phyloP scores from a whole-genome alignment of 1,140 invertebrate genomes.

The Panulirus ornatus region DNA sequence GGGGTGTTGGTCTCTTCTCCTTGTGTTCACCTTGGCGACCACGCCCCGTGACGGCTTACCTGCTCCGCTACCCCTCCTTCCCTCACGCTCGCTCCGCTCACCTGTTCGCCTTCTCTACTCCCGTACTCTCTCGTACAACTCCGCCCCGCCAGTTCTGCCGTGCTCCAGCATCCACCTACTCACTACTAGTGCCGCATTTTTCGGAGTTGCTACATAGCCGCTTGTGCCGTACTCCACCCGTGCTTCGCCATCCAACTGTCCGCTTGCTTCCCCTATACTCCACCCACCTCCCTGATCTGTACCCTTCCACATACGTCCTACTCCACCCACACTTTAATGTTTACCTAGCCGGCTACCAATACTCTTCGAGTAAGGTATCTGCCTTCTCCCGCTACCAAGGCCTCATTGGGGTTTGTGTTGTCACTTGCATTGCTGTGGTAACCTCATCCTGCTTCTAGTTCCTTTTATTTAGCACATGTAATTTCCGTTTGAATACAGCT shows the following conservation, averaged over 20 bases:
- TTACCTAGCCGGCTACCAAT: no score
- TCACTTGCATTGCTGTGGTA: no score
- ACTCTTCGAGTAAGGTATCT: no score
- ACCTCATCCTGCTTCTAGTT: no score
- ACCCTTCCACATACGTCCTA: neutral
- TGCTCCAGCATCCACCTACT: neutral
- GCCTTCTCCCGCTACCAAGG: no score
- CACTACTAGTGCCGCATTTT: no score
- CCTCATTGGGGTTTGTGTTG: no score
- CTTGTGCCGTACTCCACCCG: neutral
- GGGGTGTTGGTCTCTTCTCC: slow-evolving; percentile 72
- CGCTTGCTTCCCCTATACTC: neutral
- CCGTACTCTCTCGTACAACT: neutral
- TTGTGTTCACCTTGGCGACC: slow-evolving; percentile 72
- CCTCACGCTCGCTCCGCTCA: slow-evolving; percentile 36
- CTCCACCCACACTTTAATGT: no score
- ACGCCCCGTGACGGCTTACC: slow-evolving; percentile 72
- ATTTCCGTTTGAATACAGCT: no score
- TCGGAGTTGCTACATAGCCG: no score
- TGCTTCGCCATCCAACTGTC: neutral
- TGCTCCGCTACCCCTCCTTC: slow-evolving; percentile 63
- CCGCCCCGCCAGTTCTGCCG: neutral
- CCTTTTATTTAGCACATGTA: no score
- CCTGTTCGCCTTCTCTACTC: neutral
- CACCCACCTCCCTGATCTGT: neutral